Evolutionary conservation across 2,113 vertebrate species (phyloP), one percentile per base, ranked within the genome.

Genomic region (Chaenocephalus aceratus): DNA sequence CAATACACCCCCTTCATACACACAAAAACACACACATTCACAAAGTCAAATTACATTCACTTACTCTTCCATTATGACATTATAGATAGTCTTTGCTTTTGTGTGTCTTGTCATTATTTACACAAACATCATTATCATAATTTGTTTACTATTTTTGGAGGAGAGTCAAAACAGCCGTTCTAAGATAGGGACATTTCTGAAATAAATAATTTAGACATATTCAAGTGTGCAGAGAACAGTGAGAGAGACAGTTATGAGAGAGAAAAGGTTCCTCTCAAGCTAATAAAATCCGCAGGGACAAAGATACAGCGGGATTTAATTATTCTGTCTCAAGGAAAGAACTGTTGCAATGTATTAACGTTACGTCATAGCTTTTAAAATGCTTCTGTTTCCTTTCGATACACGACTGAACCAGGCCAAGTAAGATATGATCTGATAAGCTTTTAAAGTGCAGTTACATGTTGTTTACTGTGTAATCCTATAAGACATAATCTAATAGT

Each of bases 281-380:
- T 64, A 79, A 90, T 89, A 81, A 79, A 85, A 84, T 85, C 68
- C 73, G 73, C 69, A 84, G 82, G 72, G 75, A 86, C 18, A 69
- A 74, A 65, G 36, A 58, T 65, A 10, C 64, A 36, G 69, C n/a
- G 8, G 79, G 78, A 83, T 88, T 74, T 79, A 84, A 88, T 80
- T 58, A 74, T 59, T 75, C 49, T 26, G 68, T 75, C 82, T 79
- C 56, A 66, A 89, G 63, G 79, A 61, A 65, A 34, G 41, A 71
- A 66, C 67, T 68, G 26, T 79, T 81, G 86, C 84, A 75, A 73
- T 84, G 75, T 13, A 41, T 72, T 60, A 9, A 59, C 49, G 36
- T 72, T 34, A 11, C 61, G 48, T 54, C 73, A 57, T 49, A 75
- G 81, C 77, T 77, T 73, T 86, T 34, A 71, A 72, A 81, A 53